Evolutionary conservation across 2,113 vertebrate species (phyloP).

Genomic region (Apodemus sylvaticus): DNA sequence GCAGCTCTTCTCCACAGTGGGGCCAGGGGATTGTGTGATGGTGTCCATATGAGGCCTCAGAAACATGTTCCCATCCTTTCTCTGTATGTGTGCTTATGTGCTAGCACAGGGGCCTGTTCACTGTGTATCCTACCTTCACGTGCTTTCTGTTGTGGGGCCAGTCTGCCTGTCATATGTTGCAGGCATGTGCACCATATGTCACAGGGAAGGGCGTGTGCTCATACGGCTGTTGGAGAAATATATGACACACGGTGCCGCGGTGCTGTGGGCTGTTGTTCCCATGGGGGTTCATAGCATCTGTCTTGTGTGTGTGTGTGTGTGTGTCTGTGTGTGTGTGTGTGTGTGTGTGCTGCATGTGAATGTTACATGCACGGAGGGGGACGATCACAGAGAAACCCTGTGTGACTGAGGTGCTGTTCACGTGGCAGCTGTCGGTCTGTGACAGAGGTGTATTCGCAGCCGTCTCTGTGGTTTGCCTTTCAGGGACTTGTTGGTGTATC

Average conservation of each 20-base stretch:
- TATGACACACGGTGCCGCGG: background rate
- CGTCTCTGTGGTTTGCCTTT: no score
- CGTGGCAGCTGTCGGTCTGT: no score
- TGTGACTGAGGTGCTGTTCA: no score
- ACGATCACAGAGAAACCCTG: background rate
- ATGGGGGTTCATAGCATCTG: accelerated
- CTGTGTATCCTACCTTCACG: background rate
- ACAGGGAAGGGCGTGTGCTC: background rate
- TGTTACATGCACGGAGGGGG: background rate
- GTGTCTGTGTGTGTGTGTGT: no score
- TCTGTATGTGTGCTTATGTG: background rate
- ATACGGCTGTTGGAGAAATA: background rate
- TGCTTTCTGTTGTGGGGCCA: background rate
- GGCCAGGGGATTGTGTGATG: background rate
- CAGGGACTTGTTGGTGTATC: no score
- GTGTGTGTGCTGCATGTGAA: accelerated
- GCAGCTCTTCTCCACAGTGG: background rate
- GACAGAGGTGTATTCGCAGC: no score
- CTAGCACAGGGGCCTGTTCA: accelerated
- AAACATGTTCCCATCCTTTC: background rate
- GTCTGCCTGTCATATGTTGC: background rate
- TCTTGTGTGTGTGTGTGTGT: background rate
- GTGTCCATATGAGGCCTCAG: no score
- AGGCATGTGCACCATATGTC: background rate
- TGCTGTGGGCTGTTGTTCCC: background rate